A percentile compares a stretch with the other conserved stretches of the same genome.
Conservation (phyloP, 2,888 invertebrate genomes). For the Chouioia cunea region DNA sequence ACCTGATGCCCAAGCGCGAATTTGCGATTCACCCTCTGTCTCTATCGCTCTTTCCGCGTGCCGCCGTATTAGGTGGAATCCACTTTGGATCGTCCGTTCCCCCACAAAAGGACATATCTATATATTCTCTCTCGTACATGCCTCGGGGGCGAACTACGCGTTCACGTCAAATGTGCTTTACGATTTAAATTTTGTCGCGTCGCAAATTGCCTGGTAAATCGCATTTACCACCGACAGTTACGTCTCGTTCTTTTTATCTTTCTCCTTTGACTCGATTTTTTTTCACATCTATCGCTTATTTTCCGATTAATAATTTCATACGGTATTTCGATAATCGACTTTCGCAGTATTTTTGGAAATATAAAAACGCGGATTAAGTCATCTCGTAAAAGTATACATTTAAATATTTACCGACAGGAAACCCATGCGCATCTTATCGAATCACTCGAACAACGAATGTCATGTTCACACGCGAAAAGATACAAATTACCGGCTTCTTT, state of each 20-base stretch:
- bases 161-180: conserved; percentile 61
- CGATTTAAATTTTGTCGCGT: conserved; percentile 68
- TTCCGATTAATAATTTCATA: no score
- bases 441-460: no score
- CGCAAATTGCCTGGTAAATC: conserved; percentile 65
- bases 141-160: conserved; percentile 44
- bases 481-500: conserved; percentile 5
- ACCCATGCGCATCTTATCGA: no score
- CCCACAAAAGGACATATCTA: conserved; percentile 58
- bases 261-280: neutral
- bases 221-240: conserved; percentile 56
- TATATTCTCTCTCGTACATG: conserved; percentile 35
- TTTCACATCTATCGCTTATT: neutral
- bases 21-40: conserved; percentile 66
- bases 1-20: conserved; percentile 54
- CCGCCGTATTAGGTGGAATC: conserved; percentile 62
- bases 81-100: conserved; percentile 60
- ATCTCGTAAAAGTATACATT: no score
- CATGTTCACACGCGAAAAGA: no score
- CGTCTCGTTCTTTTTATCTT: conserved; percentile 23
- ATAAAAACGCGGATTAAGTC: no score
- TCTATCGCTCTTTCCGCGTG: conserved; percentile 37
- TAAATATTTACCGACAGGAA: no score
- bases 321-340: no score
- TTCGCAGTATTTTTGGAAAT: no score